phyloP scores from a whole-genome alignment of 1,140 invertebrate genomes.

The Leptinotarsa lineolata region DNA sequence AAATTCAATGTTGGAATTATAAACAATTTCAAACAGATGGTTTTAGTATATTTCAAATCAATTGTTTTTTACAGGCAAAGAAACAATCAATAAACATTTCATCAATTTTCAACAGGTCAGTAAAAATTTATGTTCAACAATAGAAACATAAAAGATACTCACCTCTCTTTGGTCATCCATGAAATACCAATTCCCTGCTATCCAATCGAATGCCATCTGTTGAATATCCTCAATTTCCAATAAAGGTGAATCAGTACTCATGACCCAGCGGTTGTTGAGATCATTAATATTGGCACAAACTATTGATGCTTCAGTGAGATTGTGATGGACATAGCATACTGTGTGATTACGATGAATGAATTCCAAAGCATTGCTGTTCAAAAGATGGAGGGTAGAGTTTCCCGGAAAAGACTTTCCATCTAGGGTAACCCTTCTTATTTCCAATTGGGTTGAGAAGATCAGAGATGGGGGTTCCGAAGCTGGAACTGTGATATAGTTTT shows the following conservation, averaged over 20 bases:
- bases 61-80: too few species aligned
- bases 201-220: conserved; percentile 82
- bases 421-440: conserved; percentile 60
- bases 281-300: conserved; percentile 67
- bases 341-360: conserved; percentile 65
- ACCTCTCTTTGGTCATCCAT: conserved; percentile 74
- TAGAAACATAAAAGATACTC: conserved; percentile 51
- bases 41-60: too few species aligned
- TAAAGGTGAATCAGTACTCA: conserved; percentile 63
- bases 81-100: too few species aligned
- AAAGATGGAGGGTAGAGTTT: conserved; percentile 54
- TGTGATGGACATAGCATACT: conserved; percentile 71
- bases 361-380: conserved; percentile 60
- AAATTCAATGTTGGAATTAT: too few species aligned
- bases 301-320: conserved; percentile 59
- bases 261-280: conserved; percentile 61
- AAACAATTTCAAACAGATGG: too few species aligned
- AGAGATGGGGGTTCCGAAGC: conserved; percentile 58
- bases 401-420: conserved; percentile 59
- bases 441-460: conserved; percentile 61
- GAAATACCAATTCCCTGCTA: conserved; percentile 84
- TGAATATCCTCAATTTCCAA: conserved; percentile 64
- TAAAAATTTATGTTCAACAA: conserved; percentile 61
- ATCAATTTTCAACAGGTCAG: conserved; percentile 57
- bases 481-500: conserved; percentile 57